Base-by-base conservation (phyloP, 2,797 vertebrate genomes). In the Lacerta bilineata region DNA sequence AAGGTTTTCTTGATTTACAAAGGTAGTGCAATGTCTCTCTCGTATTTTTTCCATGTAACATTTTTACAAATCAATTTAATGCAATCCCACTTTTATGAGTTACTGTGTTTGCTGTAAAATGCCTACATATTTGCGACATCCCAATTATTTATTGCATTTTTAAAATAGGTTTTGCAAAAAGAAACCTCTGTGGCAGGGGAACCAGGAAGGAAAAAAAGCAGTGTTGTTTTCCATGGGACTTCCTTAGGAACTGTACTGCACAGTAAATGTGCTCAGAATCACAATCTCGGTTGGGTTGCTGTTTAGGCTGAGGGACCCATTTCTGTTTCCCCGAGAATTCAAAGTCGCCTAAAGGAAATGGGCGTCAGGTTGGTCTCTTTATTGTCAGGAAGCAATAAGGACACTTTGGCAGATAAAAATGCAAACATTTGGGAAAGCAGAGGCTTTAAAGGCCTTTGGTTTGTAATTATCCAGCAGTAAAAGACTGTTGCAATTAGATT, bases 401-500 rank as follows among this genome's bases (percentile, higher is more conserved):
- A n/a, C 50, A 85, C 83, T 83, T 80, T 76, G 50, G 78, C 61
- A 74, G 8, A 17, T 50, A 66, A 71, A 84, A 87, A 66, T 83
- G 20, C 27, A 78, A 88, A 90, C 46, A 23, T 29, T 23, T 90
- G 74, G 74, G 76, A 20, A 41, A 39, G 20, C 75, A 29, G 3
- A 79, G 2, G 13, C 23, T 87, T 81, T 78, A 46, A 64, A 33
- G 69, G 9, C 27, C 27, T 64, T 55, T 69, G 27, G 59, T 85
- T 78, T 72, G 6, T 80, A 77, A 41, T 66, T 29, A 76, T 2
- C 0, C n/a, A 3, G 4, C 71, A 88, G 20, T 87, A 87, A n/a
- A 75, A 43, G 8, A 46, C 80, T 83, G 75, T 36, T 71, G 82
- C 39, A 91, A 89, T 85, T 89, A 41, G 72, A 79, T 85, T 36